phyloP scores from a whole-genome alignment of 2,113 vertebrate species.

The Platanista minor region DNA sequence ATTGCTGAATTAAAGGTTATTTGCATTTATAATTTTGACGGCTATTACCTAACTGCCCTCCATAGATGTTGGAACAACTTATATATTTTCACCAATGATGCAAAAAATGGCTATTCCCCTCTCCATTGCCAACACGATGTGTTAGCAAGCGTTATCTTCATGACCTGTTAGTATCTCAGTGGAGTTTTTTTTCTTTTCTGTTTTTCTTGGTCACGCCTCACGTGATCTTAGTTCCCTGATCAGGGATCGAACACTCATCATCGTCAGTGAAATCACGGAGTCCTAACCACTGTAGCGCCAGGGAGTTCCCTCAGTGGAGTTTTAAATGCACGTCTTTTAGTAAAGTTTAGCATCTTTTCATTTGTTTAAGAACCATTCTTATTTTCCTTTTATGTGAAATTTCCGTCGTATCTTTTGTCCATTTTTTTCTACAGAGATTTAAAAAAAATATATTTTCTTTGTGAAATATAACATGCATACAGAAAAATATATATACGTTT shows the following conservation, averaged over 20 bases:
- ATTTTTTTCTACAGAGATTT: background rate
- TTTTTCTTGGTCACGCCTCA: background rate
- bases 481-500: background rate
- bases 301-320: background rate
- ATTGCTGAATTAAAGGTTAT: background rate
- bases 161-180: background rate
- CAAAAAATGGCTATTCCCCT: background rate
- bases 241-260: background rate
- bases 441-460: background rate
- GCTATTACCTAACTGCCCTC: background rate
- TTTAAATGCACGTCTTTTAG: background rate
- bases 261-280: background rate
- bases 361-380: background rate
- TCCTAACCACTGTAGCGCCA: background rate
- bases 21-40: constrained; percentile 1
- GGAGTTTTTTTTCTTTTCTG: background rate
- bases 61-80: background rate
- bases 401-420: background rate
- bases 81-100: background rate
- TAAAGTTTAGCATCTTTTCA: background rate
- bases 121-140: background rate
- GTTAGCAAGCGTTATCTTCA: background rate
- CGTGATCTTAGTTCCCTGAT: background rate
- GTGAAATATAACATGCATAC: background rate
- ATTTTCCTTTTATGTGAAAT: background rate